Conservation (phyloP, 2,113 vertebrate genomes). For the Hoplias malabaricus region DNA sequence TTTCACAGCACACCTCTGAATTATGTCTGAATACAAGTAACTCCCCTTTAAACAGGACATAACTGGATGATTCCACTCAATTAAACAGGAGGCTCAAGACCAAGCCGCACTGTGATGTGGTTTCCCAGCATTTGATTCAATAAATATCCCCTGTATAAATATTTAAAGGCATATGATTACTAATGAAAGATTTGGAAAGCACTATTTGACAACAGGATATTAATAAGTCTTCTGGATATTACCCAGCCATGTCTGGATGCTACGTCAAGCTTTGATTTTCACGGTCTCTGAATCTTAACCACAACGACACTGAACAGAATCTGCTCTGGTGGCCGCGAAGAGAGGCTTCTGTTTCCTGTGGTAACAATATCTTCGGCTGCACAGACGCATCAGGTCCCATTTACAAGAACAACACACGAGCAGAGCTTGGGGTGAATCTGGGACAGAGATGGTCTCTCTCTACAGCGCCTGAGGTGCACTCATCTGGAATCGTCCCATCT, state of each 20-base stretch:
- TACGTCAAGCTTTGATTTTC: neutral
- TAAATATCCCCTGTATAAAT: neutral
- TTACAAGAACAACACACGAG: neutral
- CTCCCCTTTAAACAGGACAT: no score
- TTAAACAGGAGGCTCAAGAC: no score
- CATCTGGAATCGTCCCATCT: neutral
- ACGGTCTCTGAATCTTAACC: neutral
- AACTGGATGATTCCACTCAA: no score
- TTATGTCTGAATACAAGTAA: no score
- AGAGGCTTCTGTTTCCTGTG: constrained; percentile 3
- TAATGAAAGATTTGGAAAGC: neutral
- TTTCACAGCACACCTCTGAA: no score
- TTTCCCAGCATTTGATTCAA: neutral
- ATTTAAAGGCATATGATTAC: neutral
- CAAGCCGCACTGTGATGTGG: neutral
- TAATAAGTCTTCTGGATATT: neutral
- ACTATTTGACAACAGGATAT: neutral
- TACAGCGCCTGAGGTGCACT: no score
- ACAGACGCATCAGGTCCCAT: constrained; percentile 3
- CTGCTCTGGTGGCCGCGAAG: neutral
- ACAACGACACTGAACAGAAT: neutral
- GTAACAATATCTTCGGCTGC: neutral
- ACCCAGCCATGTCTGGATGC: neutral
- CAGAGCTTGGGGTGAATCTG: neutral
- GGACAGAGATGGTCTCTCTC: neutral